Conservation (phyloP, 2,888 invertebrate genomes). For the Drosophila anomalata region DNA sequence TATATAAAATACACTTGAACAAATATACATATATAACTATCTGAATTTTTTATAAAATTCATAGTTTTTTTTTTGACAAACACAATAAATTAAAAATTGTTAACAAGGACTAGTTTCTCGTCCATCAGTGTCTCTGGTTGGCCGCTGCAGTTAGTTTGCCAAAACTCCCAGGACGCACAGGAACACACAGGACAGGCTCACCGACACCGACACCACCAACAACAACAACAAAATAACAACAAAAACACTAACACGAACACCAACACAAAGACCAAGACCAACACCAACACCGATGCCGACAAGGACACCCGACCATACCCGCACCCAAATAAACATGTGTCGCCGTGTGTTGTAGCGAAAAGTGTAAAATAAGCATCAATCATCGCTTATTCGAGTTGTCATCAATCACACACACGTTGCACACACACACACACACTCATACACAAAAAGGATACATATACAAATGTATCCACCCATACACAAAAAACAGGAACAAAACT, state of each 20-base stretch:
- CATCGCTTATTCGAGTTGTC: conserved; percentile 83
- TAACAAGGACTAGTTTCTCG: not conserved
- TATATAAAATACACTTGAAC: not conserved
- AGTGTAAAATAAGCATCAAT: conserved; percentile 82
- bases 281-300: conserved; percentile 30
- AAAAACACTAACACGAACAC: not conserved
- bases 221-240: too few relatives aligned
- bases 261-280: conserved; percentile 1
- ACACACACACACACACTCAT: conserved; percentile 65
- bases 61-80: too few relatives aligned
- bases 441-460: too few relatives aligned
- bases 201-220: not conserved
- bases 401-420: conserved; percentile 80
- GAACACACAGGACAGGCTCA: not conserved
- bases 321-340: conserved; percentile 74
- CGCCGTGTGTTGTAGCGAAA: conserved; percentile 78
- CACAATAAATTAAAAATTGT: not conserved
- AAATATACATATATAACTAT: not conserved
- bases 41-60: not conserved
- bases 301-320: conserved; percentile 37
- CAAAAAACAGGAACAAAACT: conserved; percentile 32
- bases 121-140: not conserved
- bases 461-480: too few relatives aligned
- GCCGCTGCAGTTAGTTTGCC: conserved; percentile 23
- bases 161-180: conserved; percentile 30